These are phyloP conservation scores for Oceanodroma leucorhoa DNA, from an alignment of 2,797 vertebrate species.

Conservation along the genomic window DNA sequence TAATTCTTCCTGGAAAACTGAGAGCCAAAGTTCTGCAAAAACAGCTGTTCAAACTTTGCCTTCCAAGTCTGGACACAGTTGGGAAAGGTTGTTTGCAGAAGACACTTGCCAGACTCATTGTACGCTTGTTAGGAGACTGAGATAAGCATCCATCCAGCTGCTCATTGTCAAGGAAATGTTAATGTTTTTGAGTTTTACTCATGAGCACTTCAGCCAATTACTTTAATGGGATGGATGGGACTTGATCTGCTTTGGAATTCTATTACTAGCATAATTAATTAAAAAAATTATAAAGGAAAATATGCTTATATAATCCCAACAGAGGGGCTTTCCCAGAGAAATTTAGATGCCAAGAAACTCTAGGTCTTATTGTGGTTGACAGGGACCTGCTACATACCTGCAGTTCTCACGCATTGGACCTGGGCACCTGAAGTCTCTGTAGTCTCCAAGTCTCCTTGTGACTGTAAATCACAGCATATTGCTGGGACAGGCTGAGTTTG, in stretches of 20 bases:
- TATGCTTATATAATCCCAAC: not conserved
- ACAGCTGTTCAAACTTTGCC: not conserved
- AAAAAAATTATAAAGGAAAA: not conserved
- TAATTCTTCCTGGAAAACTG: not conserved
- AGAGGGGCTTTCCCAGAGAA: not conserved
- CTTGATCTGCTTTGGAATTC: not conserved
- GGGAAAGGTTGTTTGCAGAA: not conserved
- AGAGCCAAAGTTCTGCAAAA: not conserved
- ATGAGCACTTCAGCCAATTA: not conserved
- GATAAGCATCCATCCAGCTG: not conserved
- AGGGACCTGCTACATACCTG: not conserved
- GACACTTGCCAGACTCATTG: not conserved
- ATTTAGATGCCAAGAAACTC: not conserved
- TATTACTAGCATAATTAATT: not conserved
- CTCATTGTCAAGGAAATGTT: not conserved
- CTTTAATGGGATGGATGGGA: not conserved
- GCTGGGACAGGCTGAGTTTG: not conserved
- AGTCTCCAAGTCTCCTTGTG: not conserved
- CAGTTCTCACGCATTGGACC: not conserved
- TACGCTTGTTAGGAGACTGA: not conserved
- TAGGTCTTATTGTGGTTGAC: not conserved
- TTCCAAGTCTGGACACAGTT: not conserved
- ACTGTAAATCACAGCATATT: not conserved
- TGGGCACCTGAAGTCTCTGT: not conserved
- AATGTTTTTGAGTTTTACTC: not conserved